Percentiles rank a stretch among this genome's conserved stretches.
Conservation (phyloP, 2,797 vertebrate genomes). For the Falco rusticolus region DNA sequence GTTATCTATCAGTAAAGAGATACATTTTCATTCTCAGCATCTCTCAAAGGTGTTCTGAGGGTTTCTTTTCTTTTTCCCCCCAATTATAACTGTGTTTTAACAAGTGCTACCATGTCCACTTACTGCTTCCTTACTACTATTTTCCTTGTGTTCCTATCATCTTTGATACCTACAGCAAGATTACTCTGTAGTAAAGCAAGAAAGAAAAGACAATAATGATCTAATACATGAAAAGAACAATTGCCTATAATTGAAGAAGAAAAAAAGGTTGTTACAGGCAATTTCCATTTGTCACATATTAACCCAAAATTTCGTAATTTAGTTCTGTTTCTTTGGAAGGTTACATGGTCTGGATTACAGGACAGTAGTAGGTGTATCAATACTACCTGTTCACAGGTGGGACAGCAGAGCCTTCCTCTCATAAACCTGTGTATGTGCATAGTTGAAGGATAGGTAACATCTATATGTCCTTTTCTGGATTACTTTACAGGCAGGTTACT, state of each 20-base stretch:
- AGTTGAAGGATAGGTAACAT: neutral
- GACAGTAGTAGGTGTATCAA: neutral
- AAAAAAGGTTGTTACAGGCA: neutral
- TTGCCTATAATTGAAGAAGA: neutral
- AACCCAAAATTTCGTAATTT: neutral
- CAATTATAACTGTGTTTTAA: neutral
- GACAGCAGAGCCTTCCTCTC: neutral
- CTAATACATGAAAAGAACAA: neutral
- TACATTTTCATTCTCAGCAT: neutral
- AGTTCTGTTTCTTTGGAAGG: neutral
- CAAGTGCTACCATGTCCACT: neutral
- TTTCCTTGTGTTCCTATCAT: neutral
- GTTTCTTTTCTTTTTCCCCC: neutral
- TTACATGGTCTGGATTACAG: neutral
- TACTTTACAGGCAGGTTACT: neutral
- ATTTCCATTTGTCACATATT: neutral
- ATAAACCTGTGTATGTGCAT: fast-evolving
- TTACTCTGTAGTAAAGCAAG: neutral
- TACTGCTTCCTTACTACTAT: neutral
- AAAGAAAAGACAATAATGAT: neutral
- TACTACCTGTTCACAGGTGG: neutral
- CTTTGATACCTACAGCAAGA: neutral
- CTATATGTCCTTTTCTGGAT: neutral
- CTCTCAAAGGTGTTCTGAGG: neutral
- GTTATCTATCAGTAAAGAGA: neutral